Percentiles rank a stretch among this genome's conserved stretches.
Conservation (phyloP, 2,113 vertebrate species). For the Corythaixoides concolor region DNA sequence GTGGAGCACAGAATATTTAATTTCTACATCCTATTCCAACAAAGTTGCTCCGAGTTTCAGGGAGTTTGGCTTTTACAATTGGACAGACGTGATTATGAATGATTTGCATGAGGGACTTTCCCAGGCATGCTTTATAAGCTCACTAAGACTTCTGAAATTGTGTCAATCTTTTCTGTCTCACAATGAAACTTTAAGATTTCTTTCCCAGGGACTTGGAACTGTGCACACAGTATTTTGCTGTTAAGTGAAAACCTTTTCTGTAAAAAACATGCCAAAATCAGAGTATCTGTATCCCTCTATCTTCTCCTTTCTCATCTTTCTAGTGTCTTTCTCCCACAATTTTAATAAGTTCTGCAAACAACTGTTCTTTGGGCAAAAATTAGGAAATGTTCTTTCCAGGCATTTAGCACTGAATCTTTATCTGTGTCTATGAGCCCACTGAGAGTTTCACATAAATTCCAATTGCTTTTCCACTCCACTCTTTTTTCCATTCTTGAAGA, state of each 20-base stretch:
- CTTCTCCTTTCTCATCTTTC: background rate
- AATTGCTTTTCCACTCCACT: conserved; percentile 55
- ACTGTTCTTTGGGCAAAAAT: conserved; percentile 45
- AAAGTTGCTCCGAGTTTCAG: conserved; percentile 22
- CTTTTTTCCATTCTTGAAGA: conserved; percentile 51
- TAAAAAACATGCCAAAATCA: background rate
- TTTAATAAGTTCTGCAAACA: conserved; percentile 33
- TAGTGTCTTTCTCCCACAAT: background rate
- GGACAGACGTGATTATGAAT: background rate
- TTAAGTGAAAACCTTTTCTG: background rate
- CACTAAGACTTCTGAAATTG: conserved; percentile 11
- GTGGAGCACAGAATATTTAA: background rate
- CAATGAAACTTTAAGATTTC: background rate
- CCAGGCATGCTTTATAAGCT: conserved; percentile 33
- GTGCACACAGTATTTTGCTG: background rate
- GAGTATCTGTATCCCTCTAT: background rate
- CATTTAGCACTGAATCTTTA: conserved; percentile 58
- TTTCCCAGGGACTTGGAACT: conserved; percentile 8
- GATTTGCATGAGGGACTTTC: conserved; percentile 70
- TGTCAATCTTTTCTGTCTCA: conserved; percentile 2
- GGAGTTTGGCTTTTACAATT: conserved; percentile 24
- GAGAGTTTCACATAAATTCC: conserved; percentile 47
- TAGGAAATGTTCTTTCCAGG: conserved; percentile 64
- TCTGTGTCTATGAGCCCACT: conserved; percentile 26
- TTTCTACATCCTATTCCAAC: conserved; percentile 4